Evolutionary conservation across 2,888 invertebrate species (phyloP).

Genomic region (Cactoblastis cactorum): DNA sequence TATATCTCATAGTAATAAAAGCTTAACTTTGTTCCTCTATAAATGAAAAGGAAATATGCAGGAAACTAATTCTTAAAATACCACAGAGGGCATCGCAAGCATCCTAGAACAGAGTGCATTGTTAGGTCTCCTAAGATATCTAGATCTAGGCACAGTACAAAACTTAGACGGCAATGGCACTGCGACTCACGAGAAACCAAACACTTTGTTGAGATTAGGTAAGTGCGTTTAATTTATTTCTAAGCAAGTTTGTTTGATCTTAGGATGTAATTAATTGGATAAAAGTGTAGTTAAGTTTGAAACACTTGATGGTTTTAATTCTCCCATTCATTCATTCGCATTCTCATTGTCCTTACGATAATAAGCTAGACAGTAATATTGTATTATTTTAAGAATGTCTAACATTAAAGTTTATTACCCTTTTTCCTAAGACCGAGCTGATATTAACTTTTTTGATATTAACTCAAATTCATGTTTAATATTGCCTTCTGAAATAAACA

Average conservation of each 20-base stretch:
- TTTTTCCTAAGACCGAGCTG: too few relatives aligned
- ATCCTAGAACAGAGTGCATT: constrained; percentile 29
- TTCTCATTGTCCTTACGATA: too few relatives aligned
- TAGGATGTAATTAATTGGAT: background rate
- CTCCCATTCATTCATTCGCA: too few relatives aligned
- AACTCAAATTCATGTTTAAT: too few relatives aligned
- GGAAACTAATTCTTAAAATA: constrained; percentile 20
- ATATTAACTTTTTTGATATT: too few relatives aligned
- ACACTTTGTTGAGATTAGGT: constrained; percentile 1
- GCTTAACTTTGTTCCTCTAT: too few relatives aligned
- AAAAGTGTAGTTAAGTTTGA: background rate
- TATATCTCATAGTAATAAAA: too few relatives aligned
- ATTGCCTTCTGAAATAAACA: too few relatives aligned
- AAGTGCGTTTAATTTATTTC: background rate
- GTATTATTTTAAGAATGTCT: too few relatives aligned
- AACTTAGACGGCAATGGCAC: constrained; percentile 41
- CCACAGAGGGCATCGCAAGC: constrained; percentile 30
- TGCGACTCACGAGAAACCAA: constrained; percentile 25
- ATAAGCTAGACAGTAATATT: too few relatives aligned
- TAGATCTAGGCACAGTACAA: constrained; percentile 22
- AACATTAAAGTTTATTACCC: too few relatives aligned
- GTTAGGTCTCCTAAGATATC: constrained; percentile 25
- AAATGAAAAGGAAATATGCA: background rate
- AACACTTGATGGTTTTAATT: background rate
- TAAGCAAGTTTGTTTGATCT: background rate